Evolutionary conservation across 2,888 invertebrate species (phyloP), one percentile per base, ranked within the genome.

Genomic region (Synanthedon vespiformis): DNA sequence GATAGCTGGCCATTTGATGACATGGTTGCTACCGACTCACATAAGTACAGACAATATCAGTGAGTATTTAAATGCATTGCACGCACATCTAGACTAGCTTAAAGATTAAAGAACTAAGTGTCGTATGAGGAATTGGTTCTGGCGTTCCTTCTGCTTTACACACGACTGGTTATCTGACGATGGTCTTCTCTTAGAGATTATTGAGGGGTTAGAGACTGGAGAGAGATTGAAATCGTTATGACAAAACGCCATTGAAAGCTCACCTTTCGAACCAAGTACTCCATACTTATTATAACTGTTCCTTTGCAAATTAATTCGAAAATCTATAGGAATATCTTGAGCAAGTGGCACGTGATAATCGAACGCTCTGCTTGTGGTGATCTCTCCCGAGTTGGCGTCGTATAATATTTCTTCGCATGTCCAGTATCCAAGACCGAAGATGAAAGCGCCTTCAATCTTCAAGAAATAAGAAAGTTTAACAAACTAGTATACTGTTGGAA

Each of bases 311-410:
- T 90, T 89, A 1, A 94, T 82, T 53, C 92, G 88, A 58, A 94
- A 92, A 71, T 94, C 92, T 18, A 90, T 86, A 0, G 94, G 94
- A 59, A 94, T 94, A 61, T 94, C 94, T 67, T 91, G 92, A 0
- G 89, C 89, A 4, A 92, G 90, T 0, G 94, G 94, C 0, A 92
- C 90, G 63, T 92, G 90, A 67, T 94, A 94, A 57, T 89, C 90
- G 95, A 95, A 95, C 3, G 95, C 93, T 48, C 93, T 89, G 62
- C 92, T 89, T 0, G 94, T 93, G 3, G 92, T 76, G 1, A 94
- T 68, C 63, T 90, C 88, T 0, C 94, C 95, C 0, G 91, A 91
- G 11, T 86, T 69, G 0, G 85, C 78, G 57, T 92, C 89, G 56
- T 89, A 92, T 0, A 91, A 80, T 44, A 94, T 67, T 55, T 92